A percentile compares a stretch with the other conserved stretches of the same genome.
These are phyloP conservation scores for Latrodectus hesperus DNA, from an alignment of 2,888 invertebrate species.

Conservation along the genomic window DNA sequence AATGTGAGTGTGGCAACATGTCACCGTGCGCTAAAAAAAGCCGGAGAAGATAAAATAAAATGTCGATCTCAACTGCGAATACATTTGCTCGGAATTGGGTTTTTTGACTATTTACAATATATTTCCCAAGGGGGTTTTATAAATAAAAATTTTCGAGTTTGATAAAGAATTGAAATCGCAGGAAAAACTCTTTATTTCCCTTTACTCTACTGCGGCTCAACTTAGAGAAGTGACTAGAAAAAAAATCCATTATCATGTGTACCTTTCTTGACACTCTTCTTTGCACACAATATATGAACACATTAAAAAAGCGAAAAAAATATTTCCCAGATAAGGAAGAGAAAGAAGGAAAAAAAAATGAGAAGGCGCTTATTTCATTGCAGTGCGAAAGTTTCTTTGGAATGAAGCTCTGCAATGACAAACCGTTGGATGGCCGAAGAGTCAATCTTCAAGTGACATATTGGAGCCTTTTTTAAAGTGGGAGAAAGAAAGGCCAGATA, in stretches of 20 bases:
- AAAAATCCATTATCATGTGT: conserved; percentile 31
- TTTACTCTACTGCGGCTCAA: neutral
- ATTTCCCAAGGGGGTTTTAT: conserved; percentile 23
- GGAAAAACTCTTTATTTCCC: neutral
- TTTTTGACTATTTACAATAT: conserved; percentile 25
- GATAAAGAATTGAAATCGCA: neutral
- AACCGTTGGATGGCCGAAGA: conserved; percentile 57
- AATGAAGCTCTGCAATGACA: conserved; percentile 44
- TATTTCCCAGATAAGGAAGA: neutral
- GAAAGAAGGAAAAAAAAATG: neutral
- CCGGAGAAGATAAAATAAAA: conserved; percentile 19
- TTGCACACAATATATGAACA: conserved; percentile 32
- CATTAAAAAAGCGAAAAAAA: neutral
- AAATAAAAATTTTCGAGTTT: conserved; percentile 21
- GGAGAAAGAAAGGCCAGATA: conserved; percentile 32
- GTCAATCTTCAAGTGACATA: conserved; percentile 66
- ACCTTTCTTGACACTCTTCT: conserved; percentile 31
- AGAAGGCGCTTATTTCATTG: conserved; percentile 41
- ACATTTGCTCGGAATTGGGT: conserved; percentile 14
- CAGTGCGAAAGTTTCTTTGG: conserved; percentile 29
- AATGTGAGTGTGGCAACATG: neutral
- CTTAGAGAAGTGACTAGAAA: neutral
- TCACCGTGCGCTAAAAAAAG: neutral
- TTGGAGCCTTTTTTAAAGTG: conserved; percentile 59
- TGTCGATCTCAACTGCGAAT: conserved; percentile 8